Conservation (phyloP, 1,140 invertebrate species). For the Scaptomyza pallida region DNA sequence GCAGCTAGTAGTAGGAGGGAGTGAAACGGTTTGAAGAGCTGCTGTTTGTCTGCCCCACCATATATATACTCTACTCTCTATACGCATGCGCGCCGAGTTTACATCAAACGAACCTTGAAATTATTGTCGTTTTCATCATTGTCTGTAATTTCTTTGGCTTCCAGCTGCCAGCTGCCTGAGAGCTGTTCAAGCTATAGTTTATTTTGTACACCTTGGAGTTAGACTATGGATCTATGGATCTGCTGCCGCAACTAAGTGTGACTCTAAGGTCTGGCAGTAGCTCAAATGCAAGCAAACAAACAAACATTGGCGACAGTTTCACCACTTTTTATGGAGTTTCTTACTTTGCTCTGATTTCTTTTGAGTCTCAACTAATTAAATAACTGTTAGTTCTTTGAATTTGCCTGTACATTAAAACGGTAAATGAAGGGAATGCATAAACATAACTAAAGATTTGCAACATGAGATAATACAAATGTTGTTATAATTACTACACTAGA, state of each 20-base stretch:
- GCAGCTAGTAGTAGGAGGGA: conserved; percentile 40
- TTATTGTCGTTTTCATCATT: conserved; percentile 83
- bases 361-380: conserved; percentile 69
- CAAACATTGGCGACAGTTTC: conserved; percentile 66
- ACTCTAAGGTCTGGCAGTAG: conserved; percentile 27
- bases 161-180: conserved; percentile 35
- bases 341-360: conserved; percentile 75
- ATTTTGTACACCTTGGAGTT: conserved; percentile 53
- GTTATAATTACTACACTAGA: background rate
- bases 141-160: conserved; percentile 67
- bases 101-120: conserved; percentile 84
- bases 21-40: conserved; percentile 60
- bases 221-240: conserved; percentile 9
- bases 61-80: conserved; percentile 31
- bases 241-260: conserved; percentile 66
- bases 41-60: conserved; percentile 40
- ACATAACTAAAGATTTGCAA: conserved; percentile 18
- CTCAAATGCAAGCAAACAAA: background rate
- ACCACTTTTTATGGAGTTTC: conserved; percentile 28
- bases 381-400: conserved; percentile 67
- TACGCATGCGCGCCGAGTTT: conserved; percentile 74
- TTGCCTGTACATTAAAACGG: conserved; percentile 24
- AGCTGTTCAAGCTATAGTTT: background rate
- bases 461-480: conserved; percentile 18
- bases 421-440: conserved; percentile 7